phyloP scores from a whole-genome alignment of 2,797 vertebrate genomes.

The Triplophysa yarkandensis region DNA sequence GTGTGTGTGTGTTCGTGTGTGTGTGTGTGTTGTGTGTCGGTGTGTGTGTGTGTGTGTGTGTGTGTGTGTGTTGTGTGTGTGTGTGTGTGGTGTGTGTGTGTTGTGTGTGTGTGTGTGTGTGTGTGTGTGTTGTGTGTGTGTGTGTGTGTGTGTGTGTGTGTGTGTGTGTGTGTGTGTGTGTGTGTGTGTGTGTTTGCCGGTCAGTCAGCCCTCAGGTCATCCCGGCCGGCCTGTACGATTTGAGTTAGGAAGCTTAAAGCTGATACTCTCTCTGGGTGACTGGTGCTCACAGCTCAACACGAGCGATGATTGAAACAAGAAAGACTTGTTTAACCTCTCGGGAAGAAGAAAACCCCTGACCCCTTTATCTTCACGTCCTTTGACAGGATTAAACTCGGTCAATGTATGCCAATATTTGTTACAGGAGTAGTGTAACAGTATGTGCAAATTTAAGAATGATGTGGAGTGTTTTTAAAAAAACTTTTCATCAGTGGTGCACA shows the following conservation, averaged over 20 bases:
- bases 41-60: constrained; percentile 14
- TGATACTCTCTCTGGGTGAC: constrained; percentile 47
- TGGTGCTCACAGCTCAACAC: constrained; percentile 3
- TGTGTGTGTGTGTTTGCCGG: constrained; percentile 15
- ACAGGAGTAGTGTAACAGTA: background rate
- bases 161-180: constrained; percentile 13
- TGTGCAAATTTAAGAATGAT: background rate
- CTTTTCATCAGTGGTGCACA: too few species aligned
- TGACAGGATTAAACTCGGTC: background rate
- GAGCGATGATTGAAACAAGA: constrained; percentile 11
- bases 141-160: constrained; percentile 9
- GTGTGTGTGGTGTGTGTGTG: constrained; percentile 5
- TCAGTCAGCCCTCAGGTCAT: constrained; percentile 43
- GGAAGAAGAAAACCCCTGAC: constrained; percentile 7
- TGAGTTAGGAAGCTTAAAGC: constrained; percentile 36
- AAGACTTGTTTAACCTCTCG: constrained; percentile 30
- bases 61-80: constrained; percentile 5
- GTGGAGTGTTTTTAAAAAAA: background rate
- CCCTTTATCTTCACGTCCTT: constrained; percentile 11
- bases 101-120: constrained; percentile 12
- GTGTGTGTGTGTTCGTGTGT: constrained; percentile 11
- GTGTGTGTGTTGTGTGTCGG: constrained; percentile 14
- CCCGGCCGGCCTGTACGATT: constrained; percentile 36
- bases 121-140: constrained; percentile 5
- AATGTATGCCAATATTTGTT: constrained; percentile 1